Evolutionary conservation across 30 jellyfish, hydroid and myxozoan species (phyloP), one percentile per base, ranked within the genome.

Genomic region (Cassiopea xamachana): DNA sequence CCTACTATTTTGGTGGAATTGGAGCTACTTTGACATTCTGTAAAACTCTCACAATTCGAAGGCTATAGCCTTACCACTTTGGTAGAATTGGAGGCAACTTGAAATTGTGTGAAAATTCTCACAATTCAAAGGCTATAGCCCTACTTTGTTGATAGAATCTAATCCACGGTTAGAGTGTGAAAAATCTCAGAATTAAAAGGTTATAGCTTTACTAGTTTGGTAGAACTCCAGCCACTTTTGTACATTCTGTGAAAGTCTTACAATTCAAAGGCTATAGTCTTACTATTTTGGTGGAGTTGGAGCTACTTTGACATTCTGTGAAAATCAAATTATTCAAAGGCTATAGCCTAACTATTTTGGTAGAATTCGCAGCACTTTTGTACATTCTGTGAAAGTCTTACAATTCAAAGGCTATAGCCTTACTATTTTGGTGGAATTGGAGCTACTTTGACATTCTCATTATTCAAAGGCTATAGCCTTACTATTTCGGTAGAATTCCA

Each of bases 381-480:
- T 27, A 0, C 39, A 27, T 27, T 27, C n/a, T 68, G 46, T 44
- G 7, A 68, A 10, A 14, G n/a, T 68, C 77, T 68, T 68, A 8
- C 27, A 68, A 68, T 68, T 18, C 46, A 6, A 68, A n/a, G 69
- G 69, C 69, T 49, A 47, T 77, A 27, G 86, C 48, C 72, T 46
- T 46, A 48, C 73, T n/a, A 12, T 77, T 1, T 77, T 48, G 86
- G 73, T 47, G 7, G 49, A 77, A 77, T 46, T 44, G 27, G 43
- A 47, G 48, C 14, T 0, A 14, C 8, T 1, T 17, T n/a, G 9
- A 12, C 9, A 46, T 1, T 77, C 39, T 45, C 1, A 47, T 1
- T 46, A 77, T 3, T 5, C 48, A 5, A 77, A 77, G 86, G 86
- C 50, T 77, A 77, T 44, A 77, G 86, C 48, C 86, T 74, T 48